Base-by-base conservation (phyloP, 2,888 invertebrate species). In the Gerris lacustris region DNA sequence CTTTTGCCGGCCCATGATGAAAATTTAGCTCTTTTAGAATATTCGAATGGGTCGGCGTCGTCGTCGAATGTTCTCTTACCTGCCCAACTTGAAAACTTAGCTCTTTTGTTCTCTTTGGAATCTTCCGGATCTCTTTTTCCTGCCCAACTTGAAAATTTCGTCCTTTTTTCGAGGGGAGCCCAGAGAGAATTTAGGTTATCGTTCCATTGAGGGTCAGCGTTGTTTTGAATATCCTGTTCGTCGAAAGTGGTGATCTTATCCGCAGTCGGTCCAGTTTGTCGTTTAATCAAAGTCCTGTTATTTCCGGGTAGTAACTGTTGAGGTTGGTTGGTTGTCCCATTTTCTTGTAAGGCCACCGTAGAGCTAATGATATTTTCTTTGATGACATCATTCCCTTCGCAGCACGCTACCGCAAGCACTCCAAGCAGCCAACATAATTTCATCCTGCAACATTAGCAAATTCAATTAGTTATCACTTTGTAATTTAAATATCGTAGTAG, bases 21-120 rank as follows among this genome's bases (percentile, higher is more conserved):
- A 45, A 47, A 45, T n/a, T 45, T 44, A n/a, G 44, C 55, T 55
- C 45, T 68, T 55, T 45, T 31, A 44, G 45, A 44, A 11, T 43
- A 44, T 15, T 31, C 69, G 5, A 11, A 9, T 15, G 47, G n/a
- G 9, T 9, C 6, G 5, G 17, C 63, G 55, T 55, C 15, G 5
- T 63, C 63, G 11, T 64, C 31, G 7, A 17, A 18, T 45, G 69
- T 71, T 7, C 72, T 71, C 17, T 72, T 72, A 11, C 72, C 72
- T 11, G 69, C 73, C 74, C 74, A 74, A 6, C 71, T 71, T 45
- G 72, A 70, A 69, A 74, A 73, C 55, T 72, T 73, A 63, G 73
- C 69, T 67, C 72, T 45, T 45, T 72, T 71, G 17, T 64, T 31
- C 15, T 55, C 55, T 55, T 55, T 55, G 15, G 55, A 55, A 55